phyloP scores from a whole-genome alignment of 1,140 invertebrate genomes.

The Microvelia longipes region DNA sequence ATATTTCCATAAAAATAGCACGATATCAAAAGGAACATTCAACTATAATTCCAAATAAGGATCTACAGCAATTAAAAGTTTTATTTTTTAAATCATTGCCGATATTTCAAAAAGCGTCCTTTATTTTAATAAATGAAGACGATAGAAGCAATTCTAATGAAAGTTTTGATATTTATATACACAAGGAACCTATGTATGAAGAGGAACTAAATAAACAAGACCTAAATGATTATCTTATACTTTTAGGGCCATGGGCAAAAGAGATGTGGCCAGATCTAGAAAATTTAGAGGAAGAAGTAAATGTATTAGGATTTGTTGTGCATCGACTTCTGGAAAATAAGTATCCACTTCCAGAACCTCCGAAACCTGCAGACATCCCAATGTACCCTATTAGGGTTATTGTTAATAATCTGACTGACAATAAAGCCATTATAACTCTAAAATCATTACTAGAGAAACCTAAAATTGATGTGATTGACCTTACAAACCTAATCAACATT shows the following conservation, averaged over 20 bases:
- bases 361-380: conserved; percentile 29
- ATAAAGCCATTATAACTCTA: conserved; percentile 22
- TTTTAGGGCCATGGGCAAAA: conserved; percentile 4
- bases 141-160: background rate
- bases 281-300: conserved; percentile 25
- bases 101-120: background rate
- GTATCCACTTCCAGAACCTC: conserved; percentile 32
- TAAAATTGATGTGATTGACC: conserved; percentile 35
- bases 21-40: background rate
- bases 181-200: background rate
- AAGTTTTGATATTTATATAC: background rate
- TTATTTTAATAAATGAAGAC: background rate
- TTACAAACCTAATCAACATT: conserved; percentile 38
- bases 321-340: conserved; percentile 38
- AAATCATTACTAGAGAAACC: conserved; percentile 31
- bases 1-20: background rate
- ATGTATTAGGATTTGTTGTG: conserved; percentile 37
- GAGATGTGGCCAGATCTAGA: conserved; percentile 20
- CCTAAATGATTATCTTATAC: conserved; percentile 1
- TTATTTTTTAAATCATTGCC: conserved; percentile 7
- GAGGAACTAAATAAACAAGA: background rate
- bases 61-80: conserved; percentile 1
- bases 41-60: background rate
- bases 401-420: conserved; percentile 34
- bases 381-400: conserved; percentile 31